These are phyloP conservation scores for Gonioctena quinquepunctata DNA, from an alignment of 1,140 invertebrate genomes.

Conservation along the genomic window DNA sequence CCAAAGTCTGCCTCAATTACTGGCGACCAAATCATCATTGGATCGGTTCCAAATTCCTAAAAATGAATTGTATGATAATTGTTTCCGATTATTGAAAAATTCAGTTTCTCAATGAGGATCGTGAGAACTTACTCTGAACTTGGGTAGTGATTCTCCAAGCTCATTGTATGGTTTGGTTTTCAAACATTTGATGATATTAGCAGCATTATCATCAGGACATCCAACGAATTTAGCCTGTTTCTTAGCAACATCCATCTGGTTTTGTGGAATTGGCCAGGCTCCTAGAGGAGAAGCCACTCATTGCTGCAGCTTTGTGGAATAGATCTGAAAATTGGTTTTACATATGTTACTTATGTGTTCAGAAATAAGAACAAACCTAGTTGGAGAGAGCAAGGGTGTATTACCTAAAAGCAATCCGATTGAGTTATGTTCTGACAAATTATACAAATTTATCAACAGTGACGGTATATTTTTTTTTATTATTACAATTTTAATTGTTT, in stretches of 20 bases:
- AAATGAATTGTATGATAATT: too few species aligned
- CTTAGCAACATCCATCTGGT: slow-evolving; percentile 66
- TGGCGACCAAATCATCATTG: slow-evolving; percentile 66
- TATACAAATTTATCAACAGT: too few species aligned
- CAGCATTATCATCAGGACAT: slow-evolving; percentile 65
- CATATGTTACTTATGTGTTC: too few species aligned
- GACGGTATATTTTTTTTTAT: too few species aligned
- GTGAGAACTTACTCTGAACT: slow-evolving; percentile 60
- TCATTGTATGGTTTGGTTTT: slow-evolving; percentile 60
- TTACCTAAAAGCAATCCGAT: too few species aligned
- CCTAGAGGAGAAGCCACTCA: slow-evolving; percentile 71
- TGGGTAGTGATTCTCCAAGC: slow-evolving; percentile 57
- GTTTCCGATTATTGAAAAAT: too few species aligned
- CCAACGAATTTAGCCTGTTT: slow-evolving; percentile 69
- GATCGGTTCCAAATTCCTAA: slow-evolving; percentile 63
- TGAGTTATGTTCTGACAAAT: too few species aligned
- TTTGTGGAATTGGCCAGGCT: slow-evolving; percentile 59
- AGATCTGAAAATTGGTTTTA: slow-evolving; percentile 52
- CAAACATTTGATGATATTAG: slow-evolving; percentile 67
- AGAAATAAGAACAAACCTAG: too few species aligned
- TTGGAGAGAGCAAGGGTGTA: too few species aligned
- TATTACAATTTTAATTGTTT: too few species aligned
- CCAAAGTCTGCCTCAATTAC: slow-evolving; percentile 72
- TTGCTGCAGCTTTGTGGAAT: slow-evolving; percentile 71
- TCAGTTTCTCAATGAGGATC: too few species aligned